Evolutionary conservation across 2,888 invertebrate species (phyloP), one percentile per base, ranked within the genome.

Genomic region (Ecliptopera silaceata): DNA sequence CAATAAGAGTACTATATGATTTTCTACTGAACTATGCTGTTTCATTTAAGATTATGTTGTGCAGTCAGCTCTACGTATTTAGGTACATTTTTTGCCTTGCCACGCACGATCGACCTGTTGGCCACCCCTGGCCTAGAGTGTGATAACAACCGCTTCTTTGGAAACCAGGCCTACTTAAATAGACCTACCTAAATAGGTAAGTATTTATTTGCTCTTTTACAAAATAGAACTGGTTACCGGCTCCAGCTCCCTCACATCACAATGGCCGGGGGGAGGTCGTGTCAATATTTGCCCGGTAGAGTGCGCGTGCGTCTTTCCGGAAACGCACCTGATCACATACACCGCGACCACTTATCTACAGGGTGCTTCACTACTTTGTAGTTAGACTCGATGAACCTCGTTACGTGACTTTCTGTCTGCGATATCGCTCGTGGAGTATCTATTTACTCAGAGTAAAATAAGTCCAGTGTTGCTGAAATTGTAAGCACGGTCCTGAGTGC

Each of bases 281-380:
- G 82, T 83, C 79, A 83, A 83, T 80, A 83, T 82, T 77, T 78
- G 70, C 69, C 66, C 58, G 69, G 66, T 51, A 68, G 65, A 67
- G 69, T 75, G 79, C 77, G 79, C 75, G 77, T 72, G 78, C 79
- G 75, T 60, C 66, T 74, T 69, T 68, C 75, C 76, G 75, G 78
- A 74, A 77, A 69, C 70, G 73, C 83, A 83, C 79, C 83, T 83
- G 83, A 80, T 79, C 77, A 83, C 69, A 83, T 82, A 82, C 18
- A 52, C 68, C 70, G 70, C 63, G 36, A 18, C 36, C 39, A 36
- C 44, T 29, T 38, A 41, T 8, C 6, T 55, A 64, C 32, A 62
- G 60, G 45, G 22, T 59, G 56, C 38, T 45, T 15, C 2, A 12
- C 4, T 42, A n/a, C 34, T 34, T 34, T 20, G 15, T 36, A 15